phyloP scores from a whole-genome alignment of 1,140 invertebrate species.

The Hyphantria cunea region DNA sequence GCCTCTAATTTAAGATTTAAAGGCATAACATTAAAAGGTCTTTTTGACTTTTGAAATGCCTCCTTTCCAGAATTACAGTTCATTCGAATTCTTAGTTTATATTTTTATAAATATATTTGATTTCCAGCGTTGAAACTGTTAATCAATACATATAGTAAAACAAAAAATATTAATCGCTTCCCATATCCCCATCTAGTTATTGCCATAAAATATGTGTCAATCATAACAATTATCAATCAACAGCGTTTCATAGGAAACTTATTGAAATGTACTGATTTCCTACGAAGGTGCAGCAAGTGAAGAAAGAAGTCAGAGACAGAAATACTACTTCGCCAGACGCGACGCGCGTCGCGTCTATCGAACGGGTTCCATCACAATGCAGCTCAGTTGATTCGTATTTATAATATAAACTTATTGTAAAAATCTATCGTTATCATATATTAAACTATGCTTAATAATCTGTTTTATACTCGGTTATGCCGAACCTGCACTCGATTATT shows the following conservation, averaged over 20 bases:
- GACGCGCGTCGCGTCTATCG: constrained; percentile 28
- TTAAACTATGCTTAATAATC: constrained; percentile 50
- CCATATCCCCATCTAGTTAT: constrained; percentile 38
- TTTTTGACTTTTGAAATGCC: constrained; percentile 8
- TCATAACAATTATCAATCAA: constrained; percentile 29
- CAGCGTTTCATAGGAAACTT: constrained; percentile 12
- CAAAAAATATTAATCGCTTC: constrained; percentile 7
- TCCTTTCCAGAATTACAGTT: constrained; percentile 8
- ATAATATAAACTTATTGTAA: constrained; percentile 73
- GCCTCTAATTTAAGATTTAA: constrained; percentile 44
- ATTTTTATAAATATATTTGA: background rate
- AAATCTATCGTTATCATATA: constrained; percentile 75
- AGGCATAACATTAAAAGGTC: constrained; percentile 13
- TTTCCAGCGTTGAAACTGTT: constrained; percentile 1
- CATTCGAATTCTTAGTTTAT: constrained; percentile 7
- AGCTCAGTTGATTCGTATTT: constrained; percentile 76
- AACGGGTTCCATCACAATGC: constrained; percentile 72
- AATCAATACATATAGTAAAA: background rate
- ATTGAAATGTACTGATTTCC: constrained; percentile 27
- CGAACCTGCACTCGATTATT: constrained; percentile 23
- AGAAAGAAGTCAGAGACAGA: constrained; percentile 48
- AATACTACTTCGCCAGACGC: constrained; percentile 38
- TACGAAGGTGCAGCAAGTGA: constrained; percentile 46
- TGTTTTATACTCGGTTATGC: constrained; percentile 25
- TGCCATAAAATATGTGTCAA: constrained; percentile 46